phyloP scores from a whole-genome alignment of 2,797 vertebrate genomes.

The Falco cherrug region DNA sequence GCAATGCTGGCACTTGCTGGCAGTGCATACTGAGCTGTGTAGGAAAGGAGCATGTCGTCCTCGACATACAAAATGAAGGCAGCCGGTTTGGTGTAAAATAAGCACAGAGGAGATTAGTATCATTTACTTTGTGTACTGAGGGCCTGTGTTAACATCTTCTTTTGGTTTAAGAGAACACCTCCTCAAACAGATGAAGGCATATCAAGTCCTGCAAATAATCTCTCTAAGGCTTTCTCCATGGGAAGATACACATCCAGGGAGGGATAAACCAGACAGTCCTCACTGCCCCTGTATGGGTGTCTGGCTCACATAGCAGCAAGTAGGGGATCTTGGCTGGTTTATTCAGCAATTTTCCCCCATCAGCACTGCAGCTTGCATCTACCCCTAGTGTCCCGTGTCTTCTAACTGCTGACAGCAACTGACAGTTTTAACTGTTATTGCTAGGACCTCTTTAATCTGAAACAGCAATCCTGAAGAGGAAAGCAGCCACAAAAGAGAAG shows the following conservation, averaged over 20 bases:
- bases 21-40: accelerated
- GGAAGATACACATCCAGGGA: background rate
- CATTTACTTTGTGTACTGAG: background rate
- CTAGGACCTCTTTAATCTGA: background rate
- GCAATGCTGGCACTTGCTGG: background rate
- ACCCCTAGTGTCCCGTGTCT: background rate
- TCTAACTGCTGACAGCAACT: background rate
- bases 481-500: background rate
- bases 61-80: background rate
- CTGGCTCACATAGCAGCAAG: background rate
- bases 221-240: background rate
- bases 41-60: background rate
- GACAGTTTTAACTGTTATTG: background rate
- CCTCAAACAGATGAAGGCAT: background rate
- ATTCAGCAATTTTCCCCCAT: background rate
- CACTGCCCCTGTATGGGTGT: accelerated
- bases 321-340: background rate
- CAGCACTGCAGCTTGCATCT: background rate
- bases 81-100: background rate
- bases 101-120: background rate
- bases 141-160: background rate
- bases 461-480: background rate
- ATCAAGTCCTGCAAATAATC: background rate
- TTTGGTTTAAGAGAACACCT: background rate
- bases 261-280: background rate